phyloP scores from a whole-genome alignment of 2,113 vertebrate genomes.

The Antechinus stuartii region DNA sequence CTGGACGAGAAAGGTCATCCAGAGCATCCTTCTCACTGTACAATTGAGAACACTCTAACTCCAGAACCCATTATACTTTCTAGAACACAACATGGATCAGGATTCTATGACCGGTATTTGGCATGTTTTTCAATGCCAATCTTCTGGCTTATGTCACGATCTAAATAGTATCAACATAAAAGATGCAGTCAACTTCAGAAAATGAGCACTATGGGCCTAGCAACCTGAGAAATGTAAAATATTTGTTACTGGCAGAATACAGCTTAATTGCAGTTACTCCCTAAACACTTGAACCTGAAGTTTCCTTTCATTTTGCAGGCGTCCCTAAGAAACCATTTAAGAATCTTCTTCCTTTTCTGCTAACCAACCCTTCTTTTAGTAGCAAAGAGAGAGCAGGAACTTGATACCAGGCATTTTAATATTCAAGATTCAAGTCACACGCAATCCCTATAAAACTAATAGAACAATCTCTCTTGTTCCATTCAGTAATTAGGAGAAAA shows the following conservation, averaged over 20 bases:
- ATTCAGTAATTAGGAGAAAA: conserved; percentile 20
- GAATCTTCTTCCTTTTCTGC: conserved; percentile 27
- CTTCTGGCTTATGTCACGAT: conserved; percentile 18
- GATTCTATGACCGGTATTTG: background rate
- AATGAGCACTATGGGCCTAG: conserved; percentile 5
- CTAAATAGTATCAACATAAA: conserved; percentile 25
- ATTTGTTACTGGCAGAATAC: background rate
- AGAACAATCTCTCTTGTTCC: background rate
- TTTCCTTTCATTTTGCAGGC: conserved; percentile 6
- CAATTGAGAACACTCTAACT: background rate
- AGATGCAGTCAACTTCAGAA: conserved; percentile 32
- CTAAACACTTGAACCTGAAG: background rate
- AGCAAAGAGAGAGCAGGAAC: conserved; percentile 33
- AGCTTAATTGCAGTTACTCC: background rate
- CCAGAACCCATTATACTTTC: background rate
- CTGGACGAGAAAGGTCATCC: background rate
- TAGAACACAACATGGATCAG: background rate
- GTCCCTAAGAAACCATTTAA: conserved; percentile 34
- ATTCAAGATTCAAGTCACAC: conserved; percentile 30
- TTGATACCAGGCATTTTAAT: conserved; percentile 36
- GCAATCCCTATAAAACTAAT: conserved; percentile 6
- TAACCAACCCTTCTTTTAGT: conserved; percentile 44
- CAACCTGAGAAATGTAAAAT: conserved; percentile 27
- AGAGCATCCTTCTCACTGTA: background rate
- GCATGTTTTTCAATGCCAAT: conserved; percentile 21